Conservation (phyloP, 2,888 invertebrate species). For the Cheilosia grossa region DNA sequence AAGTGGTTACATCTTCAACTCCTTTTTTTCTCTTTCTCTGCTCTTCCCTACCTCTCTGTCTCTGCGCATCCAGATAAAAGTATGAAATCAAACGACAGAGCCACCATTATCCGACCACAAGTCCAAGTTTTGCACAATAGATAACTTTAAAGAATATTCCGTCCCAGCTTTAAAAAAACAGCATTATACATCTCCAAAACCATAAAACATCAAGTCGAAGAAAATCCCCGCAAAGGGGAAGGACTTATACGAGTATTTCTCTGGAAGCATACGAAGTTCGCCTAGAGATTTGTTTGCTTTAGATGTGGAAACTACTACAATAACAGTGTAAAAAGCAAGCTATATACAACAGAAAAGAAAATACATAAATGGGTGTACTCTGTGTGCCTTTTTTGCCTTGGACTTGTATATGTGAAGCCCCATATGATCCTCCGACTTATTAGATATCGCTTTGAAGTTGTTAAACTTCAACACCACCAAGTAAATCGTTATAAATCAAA, state of each 20-base stretch:
- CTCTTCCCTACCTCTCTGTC: too few species aligned
- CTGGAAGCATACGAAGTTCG: background rate
- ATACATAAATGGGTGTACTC: background rate
- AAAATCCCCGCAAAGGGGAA: slow-evolving; percentile 14
- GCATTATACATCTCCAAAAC: background rate
- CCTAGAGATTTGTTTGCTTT: slow-evolving; percentile 12
- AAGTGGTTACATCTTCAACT: slow-evolving; percentile 1
- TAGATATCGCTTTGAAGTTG: slow-evolving; percentile 19
- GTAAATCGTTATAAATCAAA: slow-evolving; percentile 35
- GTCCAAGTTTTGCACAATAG: background rate
- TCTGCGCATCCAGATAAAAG: background rate
- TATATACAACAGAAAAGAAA: background rate
- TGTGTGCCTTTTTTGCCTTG: slow-evolving; percentile 1
- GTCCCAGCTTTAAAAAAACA: background rate
- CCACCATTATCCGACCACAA: background rate
- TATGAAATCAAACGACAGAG: slow-evolving; percentile 4
- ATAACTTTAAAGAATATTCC: slow-evolving; percentile 9
- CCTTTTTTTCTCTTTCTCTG: background rate
- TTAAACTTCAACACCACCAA: background rate
- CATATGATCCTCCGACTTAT: slow-evolving; percentile 18
- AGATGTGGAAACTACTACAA: slow-evolving; percentile 7
- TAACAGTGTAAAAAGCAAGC: slow-evolving; percentile 1
- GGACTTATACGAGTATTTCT: slow-evolving; percentile 17
- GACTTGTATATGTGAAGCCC: slow-evolving; percentile 5
- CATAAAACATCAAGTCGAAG: slow-evolving; percentile 29